Base-by-base conservation (phyloP, 2,888 invertebrate species). In the Arctia plantaginis region DNA sequence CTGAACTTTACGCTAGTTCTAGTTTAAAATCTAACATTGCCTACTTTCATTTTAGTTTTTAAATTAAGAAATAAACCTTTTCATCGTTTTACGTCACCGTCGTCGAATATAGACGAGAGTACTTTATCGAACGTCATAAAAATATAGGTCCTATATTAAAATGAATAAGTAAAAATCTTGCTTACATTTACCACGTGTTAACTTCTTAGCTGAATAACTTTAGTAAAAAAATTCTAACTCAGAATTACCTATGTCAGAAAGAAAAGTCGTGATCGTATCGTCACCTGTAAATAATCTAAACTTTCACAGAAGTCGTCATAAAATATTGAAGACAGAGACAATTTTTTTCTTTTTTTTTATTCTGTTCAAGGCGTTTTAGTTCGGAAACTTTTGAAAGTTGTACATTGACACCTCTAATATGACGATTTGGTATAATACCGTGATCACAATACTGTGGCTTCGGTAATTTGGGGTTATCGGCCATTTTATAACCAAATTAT, bases 401-500 rank as follows among this genome's bases (percentile, higher is more conserved):
- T 76, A 76, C 78, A 82, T 82, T 86, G 74, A 87, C 80, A 73
- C 85, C 79, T 85, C 69, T 72, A 77, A 79, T 75, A 77, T 73
- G 76, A 77, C 18, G 41, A 77, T 72, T 75, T 66, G 18, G 65
- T 39, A 41, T 85, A 83, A 84, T 82, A 82, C 75, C 73, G 62
- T 80, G 85, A 86, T 88, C 87, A 86, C 72, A 76, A 82, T 81
- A 81, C 83, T 79, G 79, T 41, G 64, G 69, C 71, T 75, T 41
- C 82, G 84, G 85, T 89, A 85, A 85, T 79, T 79, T 80, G 44
- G 73, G 85, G 85, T 80, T 85, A 68, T 78, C 78, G 78, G 73
- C 69, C 65, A 84, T 85, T 86, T 79, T 81, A 74, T 88, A 87
- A 85, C 78, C 79, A 85, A 88, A 87, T 84, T 87, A 84, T 75